Evolutionary conservation across 1,140 invertebrate genomes (phyloP).

Genomic region (Pseudomyrmex cubaensis): DNA sequence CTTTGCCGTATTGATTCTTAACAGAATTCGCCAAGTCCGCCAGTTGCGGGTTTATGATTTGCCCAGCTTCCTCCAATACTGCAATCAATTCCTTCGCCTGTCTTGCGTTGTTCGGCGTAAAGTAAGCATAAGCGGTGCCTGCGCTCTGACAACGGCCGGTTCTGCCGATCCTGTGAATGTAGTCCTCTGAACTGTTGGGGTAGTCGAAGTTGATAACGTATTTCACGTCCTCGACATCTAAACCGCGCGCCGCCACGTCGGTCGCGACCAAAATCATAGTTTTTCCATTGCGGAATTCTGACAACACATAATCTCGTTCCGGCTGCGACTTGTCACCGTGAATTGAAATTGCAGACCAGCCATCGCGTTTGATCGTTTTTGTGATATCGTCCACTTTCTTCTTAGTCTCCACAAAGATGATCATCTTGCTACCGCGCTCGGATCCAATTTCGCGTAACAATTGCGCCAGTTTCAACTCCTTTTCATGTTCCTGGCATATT

Average conservation of each 20-base stretch:
- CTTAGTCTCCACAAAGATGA: slow-evolving; percentile 99
- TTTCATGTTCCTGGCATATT: slow-evolving; percentile 96
- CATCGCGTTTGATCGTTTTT: slow-evolving; percentile 94
- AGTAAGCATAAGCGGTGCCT: slow-evolving; percentile 99
- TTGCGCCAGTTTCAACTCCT: slow-evolving; percentile 92
- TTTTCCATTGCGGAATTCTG: slow-evolving; percentile 96
- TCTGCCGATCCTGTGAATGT: slow-evolving; percentile 99
- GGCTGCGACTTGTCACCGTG: slow-evolving; percentile 99
- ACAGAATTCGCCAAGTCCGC: slow-evolving; percentile 87
- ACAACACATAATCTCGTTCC: slow-evolving; percentile 96
- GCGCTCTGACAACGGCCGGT: slow-evolving; percentile 96
- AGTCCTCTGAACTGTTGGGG: slow-evolving; percentile 99
- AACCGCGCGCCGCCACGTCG: slow-evolving; percentile 98
- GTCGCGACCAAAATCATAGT: slow-evolving; percentile 99
- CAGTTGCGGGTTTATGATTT: slow-evolving; percentile 92
- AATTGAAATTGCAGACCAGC: slow-evolving; percentile 94
- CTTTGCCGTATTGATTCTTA: slow-evolving; percentile 82
- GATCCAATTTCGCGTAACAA: slow-evolving; percentile 94
- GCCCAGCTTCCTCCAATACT: slow-evolving; percentile 96
- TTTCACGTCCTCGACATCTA: slow-evolving; percentile 99
- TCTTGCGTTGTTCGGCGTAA: slow-evolving; percentile 95
- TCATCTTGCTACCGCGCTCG: slow-evolving; percentile 96
- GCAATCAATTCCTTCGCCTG: slow-evolving; percentile 96
- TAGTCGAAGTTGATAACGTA: slow-evolving; percentile 99
- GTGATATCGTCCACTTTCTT: slow-evolving; percentile 98